Evolutionary conservation across 1,140 invertebrate species (phyloP), one percentile per base, ranked within the genome.

Genomic region (Hydropsyche tenuis): DNA sequence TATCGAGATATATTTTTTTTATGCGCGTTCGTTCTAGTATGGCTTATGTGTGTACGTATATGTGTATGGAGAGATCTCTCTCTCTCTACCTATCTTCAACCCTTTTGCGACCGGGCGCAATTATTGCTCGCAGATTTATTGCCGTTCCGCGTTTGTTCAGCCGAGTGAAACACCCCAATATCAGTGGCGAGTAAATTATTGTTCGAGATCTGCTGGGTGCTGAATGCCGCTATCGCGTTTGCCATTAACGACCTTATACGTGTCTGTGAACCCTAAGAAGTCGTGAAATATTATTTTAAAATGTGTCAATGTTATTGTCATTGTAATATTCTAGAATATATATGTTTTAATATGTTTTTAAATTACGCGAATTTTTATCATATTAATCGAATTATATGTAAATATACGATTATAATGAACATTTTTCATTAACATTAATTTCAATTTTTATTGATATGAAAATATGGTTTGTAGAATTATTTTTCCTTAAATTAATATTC

Each of bases 71-170:
- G 30, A 37, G 30, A 37, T 37, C 30, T 37, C 23, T 72, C 43
- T 68, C 72, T 68, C 66, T 77, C 16, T 22, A 45, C 56, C 56
- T 74, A 74, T 64, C 64, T 77, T 73, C 60, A 70, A 75, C 73
- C 76, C 74, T 68, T 70, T 76, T 70, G 72, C 63, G 72, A 37
- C 46, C 63, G 75, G 46, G 73, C 76, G 56, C 76, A 77, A 77
- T 77, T 77, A 77, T 77, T 77, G 73, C 76, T 65, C 66, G 70
- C 73, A 73, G 76, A 77, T 77, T 77, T 77, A 77, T 77, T 77
- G 76, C 73, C 76, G 76, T 77, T 77, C 76, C 76, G 76, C 76
- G 76, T 77, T 74, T 77, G 73, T 70, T 77, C 76, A 74, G 63
- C 73, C 18, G 66, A 73, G 73, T 77, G 76, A 74, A 72, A 77